These are phyloP conservation scores for Sinocyclocheilus grahami DNA, from an alignment of 2,113 vertebrate species.

Conservation along the genomic window DNA sequence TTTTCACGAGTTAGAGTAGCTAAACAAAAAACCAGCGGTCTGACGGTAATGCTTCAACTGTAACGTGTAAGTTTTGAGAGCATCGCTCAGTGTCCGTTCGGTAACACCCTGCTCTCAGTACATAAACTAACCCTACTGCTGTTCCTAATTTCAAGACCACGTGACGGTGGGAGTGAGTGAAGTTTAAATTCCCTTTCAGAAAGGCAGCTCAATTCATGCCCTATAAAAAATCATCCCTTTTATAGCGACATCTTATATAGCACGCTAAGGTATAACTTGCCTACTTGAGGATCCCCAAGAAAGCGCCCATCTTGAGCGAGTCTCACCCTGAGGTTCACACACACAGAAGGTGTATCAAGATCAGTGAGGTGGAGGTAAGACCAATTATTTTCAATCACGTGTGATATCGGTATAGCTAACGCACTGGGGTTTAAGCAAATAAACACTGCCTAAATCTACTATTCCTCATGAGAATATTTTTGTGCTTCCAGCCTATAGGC, in stretches of 20 bases:
- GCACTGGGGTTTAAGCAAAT: not conserved
- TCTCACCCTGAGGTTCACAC: slow-evolving; percentile 58
- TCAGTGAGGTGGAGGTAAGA: slow-evolving; percentile 60
- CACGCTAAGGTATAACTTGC: slow-evolving; percentile 53
- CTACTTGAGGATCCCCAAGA: slow-evolving; percentile 54
- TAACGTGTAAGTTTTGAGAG: slow-evolving; percentile 24
- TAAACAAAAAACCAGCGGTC: not conserved
- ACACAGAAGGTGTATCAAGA: slow-evolving; percentile 36
- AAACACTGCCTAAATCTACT: not conserved
- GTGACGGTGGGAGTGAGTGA: slow-evolving; percentile 84
- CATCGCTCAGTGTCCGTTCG: slow-evolving; percentile 26
- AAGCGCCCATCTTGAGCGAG: slow-evolving; percentile 55
- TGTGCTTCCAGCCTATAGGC: not conserved
- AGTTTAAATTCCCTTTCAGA: slow-evolving; percentile 84
- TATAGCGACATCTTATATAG: slow-evolving; percentile 65
- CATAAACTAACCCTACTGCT: slow-evolving; percentile 76
- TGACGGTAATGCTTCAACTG: not conserved
- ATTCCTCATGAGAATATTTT: not conserved
- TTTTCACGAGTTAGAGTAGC: not conserved
- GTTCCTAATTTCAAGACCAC: slow-evolving; percentile 82
- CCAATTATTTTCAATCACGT: slow-evolving; percentile 48
- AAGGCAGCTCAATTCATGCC: slow-evolving; percentile 71
- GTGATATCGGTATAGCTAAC: slow-evolving; percentile 1
- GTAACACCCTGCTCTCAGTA: slow-evolving; percentile 53
- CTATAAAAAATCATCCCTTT: slow-evolving; percentile 70